Base-by-base conservation (phyloP, 2,113 vertebrate genomes). In the Melanerpes aurifrons region DNA sequence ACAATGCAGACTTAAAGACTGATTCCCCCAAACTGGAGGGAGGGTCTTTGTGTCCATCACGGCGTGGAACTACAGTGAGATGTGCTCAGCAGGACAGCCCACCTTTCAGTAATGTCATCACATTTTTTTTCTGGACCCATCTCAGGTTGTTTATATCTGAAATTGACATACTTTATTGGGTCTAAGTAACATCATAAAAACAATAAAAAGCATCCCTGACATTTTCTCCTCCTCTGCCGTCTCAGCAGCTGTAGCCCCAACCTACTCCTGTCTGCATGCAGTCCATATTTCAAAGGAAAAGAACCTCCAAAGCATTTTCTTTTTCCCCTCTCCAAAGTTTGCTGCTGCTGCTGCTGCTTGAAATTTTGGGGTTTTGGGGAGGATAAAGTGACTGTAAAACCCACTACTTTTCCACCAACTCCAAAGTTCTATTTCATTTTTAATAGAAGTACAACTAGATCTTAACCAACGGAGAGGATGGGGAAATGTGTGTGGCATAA, bases 101-200 rank as follows among this genome's bases (percentile, higher is more conserved):
- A 56, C 87, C 62, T 40, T 77, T 87, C 75, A 92, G 7, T 92
- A 89, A 82, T 48, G 78, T 20, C 72, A 43, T 69, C 87, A 58
- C 40, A 7, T 90, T 92, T 73, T 62, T 69, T 69, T 93, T 56
- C 81, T 59, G 73, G 47, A 68, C 71, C 48, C 54, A 69, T 58
- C 85, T 90, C 81, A n/a, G 63, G 57, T 67, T 95, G 95, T 95
- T 97, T 92, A 32, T 86, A 79, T 69, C 90, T 68, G n/a, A 90
- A 94, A 92, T 73, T 64, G 94, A 80, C 86, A 89, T 90, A 40
- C 96, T 96, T 96, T 93, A 94, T 95, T 93, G 17, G 68, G 78
- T 70, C 92, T 95, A 96, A 96, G 85, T 83, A 95, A 87, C 56
- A 84, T 75, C 78, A 91, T 83, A 91, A 95, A 96, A 89, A 81